Evolutionary conservation across 2,888 invertebrate species (phyloP).

Genomic region (Eulithis prunata): DNA sequence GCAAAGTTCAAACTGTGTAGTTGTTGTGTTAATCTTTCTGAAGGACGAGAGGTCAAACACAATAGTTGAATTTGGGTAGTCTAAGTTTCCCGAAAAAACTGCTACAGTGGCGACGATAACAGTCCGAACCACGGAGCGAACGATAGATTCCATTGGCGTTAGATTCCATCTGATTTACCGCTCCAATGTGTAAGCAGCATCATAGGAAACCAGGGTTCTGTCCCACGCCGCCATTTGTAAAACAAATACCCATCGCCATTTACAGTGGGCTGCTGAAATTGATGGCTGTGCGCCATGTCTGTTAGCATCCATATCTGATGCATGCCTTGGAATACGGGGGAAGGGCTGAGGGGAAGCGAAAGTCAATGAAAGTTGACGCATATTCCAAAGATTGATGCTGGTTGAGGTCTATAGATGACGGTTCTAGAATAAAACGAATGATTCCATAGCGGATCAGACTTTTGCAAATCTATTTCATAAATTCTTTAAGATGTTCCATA

Average conservation of each 20-base stretch:
- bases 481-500: too few relatives aligned
- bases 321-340: conserved; percentile 59
- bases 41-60: too few relatives aligned
- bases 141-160: too few relatives aligned
- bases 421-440: not conserved
- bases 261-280: conserved; percentile 45
- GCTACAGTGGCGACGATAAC: too few relatives aligned
- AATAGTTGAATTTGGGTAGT: too few relatives aligned
- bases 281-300: conserved; percentile 44
- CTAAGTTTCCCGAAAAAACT: too few relatives aligned
- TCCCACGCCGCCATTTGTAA: conserved; percentile 37
- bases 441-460: not conserved
- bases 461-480: too few relatives aligned
- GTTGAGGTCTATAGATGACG: not conserved
- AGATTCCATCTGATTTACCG: not conserved
- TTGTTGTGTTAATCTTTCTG: too few relatives aligned
- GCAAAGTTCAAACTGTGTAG: too few relatives aligned
- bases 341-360: conserved; percentile 43
- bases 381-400: conserved; percentile 38
- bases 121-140: too few relatives aligned
- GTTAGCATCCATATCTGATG: conserved; percentile 63
- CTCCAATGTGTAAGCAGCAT: not conserved
- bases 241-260: conserved; percentile 41
- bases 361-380: conserved; percentile 46
- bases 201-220: conserved; percentile 5